Evolutionary conservation across 2,888 invertebrate species (phyloP).

Genomic region (Drymonia ruficornis): DNA sequence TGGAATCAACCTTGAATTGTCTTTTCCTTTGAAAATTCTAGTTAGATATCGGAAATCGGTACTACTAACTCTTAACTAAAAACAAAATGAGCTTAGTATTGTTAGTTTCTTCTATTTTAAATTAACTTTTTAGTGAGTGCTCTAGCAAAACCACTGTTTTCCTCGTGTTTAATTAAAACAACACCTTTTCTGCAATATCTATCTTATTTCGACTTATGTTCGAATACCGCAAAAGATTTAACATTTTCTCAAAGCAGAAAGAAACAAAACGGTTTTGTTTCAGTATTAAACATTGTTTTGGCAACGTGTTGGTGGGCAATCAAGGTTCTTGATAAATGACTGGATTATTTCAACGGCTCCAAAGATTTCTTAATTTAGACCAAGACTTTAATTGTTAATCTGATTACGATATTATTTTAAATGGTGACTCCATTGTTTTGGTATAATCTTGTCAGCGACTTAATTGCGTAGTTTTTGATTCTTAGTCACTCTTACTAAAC

Average conservation of each 20-base stretch:
- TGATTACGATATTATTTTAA: no score
- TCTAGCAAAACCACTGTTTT: no score
- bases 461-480: no score
- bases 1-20: background rate
- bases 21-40: background rate
- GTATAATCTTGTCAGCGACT: no score
- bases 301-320: background rate
- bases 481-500: no score
- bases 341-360: background rate
- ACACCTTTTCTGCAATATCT: no score
- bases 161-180: no score
- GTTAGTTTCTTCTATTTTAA: constrained; percentile 1
- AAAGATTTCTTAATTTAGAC: background rate
- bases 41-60: background rate
- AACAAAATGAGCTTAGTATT: constrained; percentile 1
- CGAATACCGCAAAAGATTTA: no score
- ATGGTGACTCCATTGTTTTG: no score
- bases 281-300: background rate
- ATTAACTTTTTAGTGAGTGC: no score
- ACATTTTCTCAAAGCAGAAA: no score
- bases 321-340: background rate
- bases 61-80: background rate
- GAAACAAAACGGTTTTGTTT: background rate
- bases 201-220: no score
- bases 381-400: background rate